Evolutionary conservation across 2,113 vertebrate genomes (phyloP).

Genomic region (Hypomesus transpacificus): DNA sequence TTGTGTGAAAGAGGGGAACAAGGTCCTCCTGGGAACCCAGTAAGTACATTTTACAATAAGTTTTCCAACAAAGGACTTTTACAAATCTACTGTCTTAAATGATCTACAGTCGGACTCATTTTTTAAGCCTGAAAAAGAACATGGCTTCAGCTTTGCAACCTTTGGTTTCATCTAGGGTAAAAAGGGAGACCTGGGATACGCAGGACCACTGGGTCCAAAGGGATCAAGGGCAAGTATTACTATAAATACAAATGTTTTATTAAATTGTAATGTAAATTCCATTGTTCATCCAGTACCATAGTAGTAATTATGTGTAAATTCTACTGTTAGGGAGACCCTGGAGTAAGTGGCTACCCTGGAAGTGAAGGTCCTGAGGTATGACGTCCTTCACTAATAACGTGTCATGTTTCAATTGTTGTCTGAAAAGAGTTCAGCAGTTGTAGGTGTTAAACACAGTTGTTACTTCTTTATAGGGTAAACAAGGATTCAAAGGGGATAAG

Average conservation of each 20-base stretch:
- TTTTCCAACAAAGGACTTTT: neutral
- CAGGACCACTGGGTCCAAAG: conserved; percentile 53
- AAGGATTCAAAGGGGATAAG: conserved; percentile 84
- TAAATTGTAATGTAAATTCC: neutral
- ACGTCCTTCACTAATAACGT: neutral
- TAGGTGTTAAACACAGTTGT: conserved; percentile 1
- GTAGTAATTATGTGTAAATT: neutral
- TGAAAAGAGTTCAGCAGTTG: neutral
- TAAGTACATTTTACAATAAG: conserved; percentile 62
- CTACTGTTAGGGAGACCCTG: conserved; percentile 71
- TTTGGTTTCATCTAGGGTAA: conserved; percentile 53
- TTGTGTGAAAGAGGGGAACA: conserved; percentile 78
- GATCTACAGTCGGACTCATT: no score
- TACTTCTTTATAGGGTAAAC: conserved; percentile 69
- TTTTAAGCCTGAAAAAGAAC: no score
- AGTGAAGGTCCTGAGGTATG: conserved; percentile 75
- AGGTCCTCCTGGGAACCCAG: conserved; percentile 74
- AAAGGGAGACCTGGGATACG: conserved; percentile 64
- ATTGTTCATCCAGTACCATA: neutral
- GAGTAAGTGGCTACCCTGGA: conserved; percentile 74
- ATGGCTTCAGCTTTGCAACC: no score
- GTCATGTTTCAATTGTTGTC: neutral
- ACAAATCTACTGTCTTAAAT: no score
- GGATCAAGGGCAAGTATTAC: conserved; percentile 57
- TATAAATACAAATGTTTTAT: neutral